Conservation (phyloP, 2,797 vertebrate genomes). For the Florisuga fusca region DNA sequence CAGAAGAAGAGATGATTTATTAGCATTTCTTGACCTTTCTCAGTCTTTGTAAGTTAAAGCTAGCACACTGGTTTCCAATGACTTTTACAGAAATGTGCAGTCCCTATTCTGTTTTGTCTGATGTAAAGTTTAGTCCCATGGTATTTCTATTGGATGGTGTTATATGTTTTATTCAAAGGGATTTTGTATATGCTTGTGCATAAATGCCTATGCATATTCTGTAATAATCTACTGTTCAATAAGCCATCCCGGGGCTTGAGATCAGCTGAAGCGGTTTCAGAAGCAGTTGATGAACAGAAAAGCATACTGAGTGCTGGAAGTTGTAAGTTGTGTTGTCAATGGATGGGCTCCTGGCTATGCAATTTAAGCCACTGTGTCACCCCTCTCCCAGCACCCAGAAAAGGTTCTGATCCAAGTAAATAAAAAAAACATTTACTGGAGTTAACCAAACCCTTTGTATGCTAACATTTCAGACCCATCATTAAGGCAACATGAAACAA, state of each 20-base stretch:
- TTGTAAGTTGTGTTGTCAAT: background rate
- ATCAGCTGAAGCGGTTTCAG: background rate
- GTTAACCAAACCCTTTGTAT: background rate
- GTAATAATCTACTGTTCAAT: background rate
- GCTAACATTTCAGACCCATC: background rate
- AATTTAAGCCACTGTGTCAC: background rate
- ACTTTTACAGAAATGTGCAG: background rate
- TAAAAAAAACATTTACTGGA: background rate
- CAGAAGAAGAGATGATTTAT: constrained; percentile 11
- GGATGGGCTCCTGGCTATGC: background rate
- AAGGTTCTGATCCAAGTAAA: background rate
- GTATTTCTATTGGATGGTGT: background rate
- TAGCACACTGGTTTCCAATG: background rate
- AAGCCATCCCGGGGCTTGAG: background rate
- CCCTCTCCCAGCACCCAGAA: background rate
- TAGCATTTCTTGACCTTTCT: background rate
- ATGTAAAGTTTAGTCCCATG: background rate
- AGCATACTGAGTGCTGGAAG: background rate
- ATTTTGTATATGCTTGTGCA: background rate
- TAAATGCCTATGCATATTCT: background rate
- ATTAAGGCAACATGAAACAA: background rate
- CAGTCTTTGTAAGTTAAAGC: background rate
- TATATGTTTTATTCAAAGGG: background rate
- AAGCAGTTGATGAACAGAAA: background rate
- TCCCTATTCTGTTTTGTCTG: background rate